phyloP scores from a whole-genome alignment of 1,140 invertebrate genomes.

The Neodiprion pinetum region DNA sequence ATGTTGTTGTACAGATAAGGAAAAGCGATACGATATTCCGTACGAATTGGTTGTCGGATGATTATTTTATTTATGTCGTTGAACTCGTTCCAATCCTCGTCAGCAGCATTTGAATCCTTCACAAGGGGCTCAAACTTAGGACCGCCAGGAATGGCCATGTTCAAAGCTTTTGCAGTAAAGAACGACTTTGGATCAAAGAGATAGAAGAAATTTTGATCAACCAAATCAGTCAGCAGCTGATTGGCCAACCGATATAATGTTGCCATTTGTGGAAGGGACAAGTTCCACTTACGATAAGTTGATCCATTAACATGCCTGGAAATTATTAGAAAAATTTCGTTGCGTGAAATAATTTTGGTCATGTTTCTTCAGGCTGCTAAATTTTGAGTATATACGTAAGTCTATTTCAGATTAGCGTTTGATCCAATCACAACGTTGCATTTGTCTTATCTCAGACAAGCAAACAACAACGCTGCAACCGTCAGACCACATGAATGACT shows the following conservation, averaged over 20 bases:
- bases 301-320: conserved; percentile 94
- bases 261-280: conserved; percentile 95
- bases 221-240: conserved; percentile 97
- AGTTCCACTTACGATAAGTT: conserved; percentile 96
- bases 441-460: conserved; percentile 50
- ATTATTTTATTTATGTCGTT: conserved; percentile 99
- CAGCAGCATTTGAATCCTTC: conserved; percentile 95
- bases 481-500: conserved; percentile 67
- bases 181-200: conserved; percentile 99
- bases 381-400: background rate
- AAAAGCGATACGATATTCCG: conserved; percentile 99
- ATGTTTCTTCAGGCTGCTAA: too few relatives aligned
- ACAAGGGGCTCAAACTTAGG: conserved; percentile 99
- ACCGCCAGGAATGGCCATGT: conserved; percentile 99
- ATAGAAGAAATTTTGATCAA: conserved; percentile 99
- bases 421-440: conserved; percentile 46
- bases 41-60: conserved; percentile 96
- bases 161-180: conserved; percentile 99
- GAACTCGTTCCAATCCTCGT: conserved; percentile 99
- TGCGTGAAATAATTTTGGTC: background rate
- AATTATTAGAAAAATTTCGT: conserved; percentile 27
- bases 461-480: conserved; percentile 37
- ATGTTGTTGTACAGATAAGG: conserved; percentile 99
- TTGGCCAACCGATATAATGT: conserved; percentile 97
- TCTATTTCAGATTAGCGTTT: conserved; percentile 55